Conservation (phyloP, 2,888 invertebrate genomes). For the Drosophila meridiana region DNA sequence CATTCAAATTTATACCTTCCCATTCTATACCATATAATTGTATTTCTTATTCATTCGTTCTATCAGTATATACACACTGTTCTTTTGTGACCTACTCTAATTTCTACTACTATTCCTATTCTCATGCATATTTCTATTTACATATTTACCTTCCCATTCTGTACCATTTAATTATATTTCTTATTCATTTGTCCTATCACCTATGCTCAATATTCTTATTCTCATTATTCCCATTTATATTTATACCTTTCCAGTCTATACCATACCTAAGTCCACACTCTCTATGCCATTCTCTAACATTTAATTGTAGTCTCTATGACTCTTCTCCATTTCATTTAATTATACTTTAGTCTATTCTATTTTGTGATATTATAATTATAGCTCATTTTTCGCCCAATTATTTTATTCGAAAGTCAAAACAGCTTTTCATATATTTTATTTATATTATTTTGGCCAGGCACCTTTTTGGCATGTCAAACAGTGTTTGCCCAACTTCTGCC, state of each 20-base stretch:
- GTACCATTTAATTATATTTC: no score
- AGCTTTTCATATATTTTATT: conserved; percentile 3
- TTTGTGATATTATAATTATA: neutral
- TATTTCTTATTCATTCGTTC: no score
- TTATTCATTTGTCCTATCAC: no score
- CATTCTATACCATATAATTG: no score
- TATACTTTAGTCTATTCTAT: neutral
- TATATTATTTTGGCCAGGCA: conserved; percentile 1
- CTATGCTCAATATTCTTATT: neutral
- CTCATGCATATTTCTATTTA: neutral
- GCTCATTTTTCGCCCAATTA: neutral
- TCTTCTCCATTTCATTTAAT: neutral
- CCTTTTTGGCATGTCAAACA: conserved; percentile 17
- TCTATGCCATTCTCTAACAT: neutral
- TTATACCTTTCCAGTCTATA: no score
- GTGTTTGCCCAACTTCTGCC: conserved; percentile 22
- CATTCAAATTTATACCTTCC: no score
- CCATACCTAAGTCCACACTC: no score
- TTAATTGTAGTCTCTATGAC: neutral
- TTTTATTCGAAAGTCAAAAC: neutral
- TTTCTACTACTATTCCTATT: neutral
- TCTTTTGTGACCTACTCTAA: no score
- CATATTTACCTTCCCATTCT: no score
- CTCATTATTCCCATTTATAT: neutral
- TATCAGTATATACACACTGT: no score